Evolutionary conservation across 2,113 vertebrate genomes (phyloP).

Genomic region (Solenodon paradoxus): DNA sequence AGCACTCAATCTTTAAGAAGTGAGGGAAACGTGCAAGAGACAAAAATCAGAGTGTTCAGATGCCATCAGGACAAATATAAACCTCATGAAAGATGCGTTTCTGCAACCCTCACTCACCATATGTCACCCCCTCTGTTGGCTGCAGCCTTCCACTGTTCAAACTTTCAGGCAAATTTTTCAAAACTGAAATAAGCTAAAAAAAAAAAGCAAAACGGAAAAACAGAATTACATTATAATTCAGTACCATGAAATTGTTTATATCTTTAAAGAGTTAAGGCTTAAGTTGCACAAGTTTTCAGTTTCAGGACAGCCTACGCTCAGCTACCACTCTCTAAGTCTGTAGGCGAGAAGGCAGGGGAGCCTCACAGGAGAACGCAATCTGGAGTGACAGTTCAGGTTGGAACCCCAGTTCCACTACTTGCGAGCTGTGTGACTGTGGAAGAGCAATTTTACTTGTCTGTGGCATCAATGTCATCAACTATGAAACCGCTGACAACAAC

Average conservation of each 20-base stretch:
- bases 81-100: too few species aligned
- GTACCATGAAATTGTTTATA: neutral
- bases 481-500: neutral
- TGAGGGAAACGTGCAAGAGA: neutral
- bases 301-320: neutral
- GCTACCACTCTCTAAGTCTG: neutral
- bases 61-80: neutral
- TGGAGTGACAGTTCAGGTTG: neutral
- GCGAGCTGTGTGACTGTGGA: neutral
- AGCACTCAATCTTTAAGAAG: neutral
- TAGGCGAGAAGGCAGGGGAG: neutral
- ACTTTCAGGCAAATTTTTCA: constrained; percentile 89
- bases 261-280: neutral
- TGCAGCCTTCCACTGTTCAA: constrained; percentile 87
- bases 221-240: neutral
- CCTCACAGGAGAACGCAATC: neutral
- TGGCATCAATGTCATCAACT: neutral
- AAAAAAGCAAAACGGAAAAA: neutral
- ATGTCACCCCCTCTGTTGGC: constrained; percentile 85
- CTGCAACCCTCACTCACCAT: constrained; percentile 83
- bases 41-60: neutral
- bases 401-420: neutral
- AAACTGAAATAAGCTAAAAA: constrained; percentile 90
- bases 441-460: neutral
- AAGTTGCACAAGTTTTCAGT: neutral